Base-by-base conservation (phyloP, 2,888 invertebrate species). In the Microctonus brassicae region DNA sequence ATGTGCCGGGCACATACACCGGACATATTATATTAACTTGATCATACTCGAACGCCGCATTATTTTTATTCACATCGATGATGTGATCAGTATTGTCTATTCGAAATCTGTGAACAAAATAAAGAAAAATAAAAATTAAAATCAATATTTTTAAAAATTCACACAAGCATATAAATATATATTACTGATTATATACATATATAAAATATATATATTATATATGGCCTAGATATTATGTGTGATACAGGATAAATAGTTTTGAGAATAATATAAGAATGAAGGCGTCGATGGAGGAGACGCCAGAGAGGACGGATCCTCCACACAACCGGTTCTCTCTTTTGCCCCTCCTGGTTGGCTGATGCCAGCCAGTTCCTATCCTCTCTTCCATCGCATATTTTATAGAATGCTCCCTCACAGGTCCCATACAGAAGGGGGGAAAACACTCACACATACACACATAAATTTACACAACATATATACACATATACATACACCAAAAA, bases 31-130 rank as follows among this genome's bases (percentile, higher is more conserved):
- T 94, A 87, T 97, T 97, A 84, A 97, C 97, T 90, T 97, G 97
- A 88, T 97, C 97, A 88, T 96, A 97, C 88, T 97, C 97, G 88
- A 96, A 97, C 85, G 95, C 94, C 80, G 94, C 92, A 88, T 97
- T 97, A 80, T 96, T 95, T 89, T 95, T 94, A 90, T 97, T 97
- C 82, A 97, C 94, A 89, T 97, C 97, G 88, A 97, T 97, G 88
- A 97, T 96, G 89, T 97, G 97, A 89, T 97, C 97, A 62, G 97
- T 97, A 89, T 97, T 97, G 91, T 97, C 97, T 92, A 97, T 97
- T 89, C 97, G 94, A 90, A 97, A 97, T 92, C 92, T 91, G 91
- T 7, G 4, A 47, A 47, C 0, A n/a, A 17, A 1, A 42, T 76
- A 70, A 64, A 39, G 33, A 61, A 33, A 63, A 61, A 57, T 26